Percentiles rank a stretch among this genome's conserved stretches.
These are phyloP conservation scores for Oopsacas minuta DNA, from an alignment of 37 sponge, comb jelly and placozoan species.

Conservation along the genomic window DNA sequence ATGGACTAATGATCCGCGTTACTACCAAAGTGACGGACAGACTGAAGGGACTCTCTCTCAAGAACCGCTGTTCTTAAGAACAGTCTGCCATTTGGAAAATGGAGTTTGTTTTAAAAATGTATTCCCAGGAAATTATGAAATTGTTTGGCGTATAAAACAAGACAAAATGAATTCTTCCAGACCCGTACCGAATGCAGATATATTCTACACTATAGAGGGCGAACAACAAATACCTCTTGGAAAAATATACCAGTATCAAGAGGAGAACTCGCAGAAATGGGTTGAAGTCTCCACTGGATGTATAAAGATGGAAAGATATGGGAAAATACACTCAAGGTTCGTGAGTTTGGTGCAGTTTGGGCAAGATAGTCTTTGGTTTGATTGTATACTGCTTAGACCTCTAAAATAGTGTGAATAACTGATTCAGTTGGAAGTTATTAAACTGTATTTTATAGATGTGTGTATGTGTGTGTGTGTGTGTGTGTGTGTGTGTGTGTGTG, in stretches of 20 bases:
- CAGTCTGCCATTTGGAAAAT: neutral
- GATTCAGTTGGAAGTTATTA: too few relatives aligned
- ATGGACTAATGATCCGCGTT: neutral
- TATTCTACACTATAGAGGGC: neutral
- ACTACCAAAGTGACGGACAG: neutral
- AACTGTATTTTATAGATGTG: too few relatives aligned
- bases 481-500: too few relatives aligned
- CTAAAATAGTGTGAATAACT: too few relatives aligned
- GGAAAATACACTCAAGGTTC: neutral
- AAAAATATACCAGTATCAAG: neutral
- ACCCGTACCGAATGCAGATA: neutral
- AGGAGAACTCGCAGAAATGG: neutral
- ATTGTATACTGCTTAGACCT: neutral
- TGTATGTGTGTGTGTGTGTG: too few relatives aligned
- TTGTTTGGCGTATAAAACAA: neutral
- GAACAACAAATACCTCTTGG: neutral
- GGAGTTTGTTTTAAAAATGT: neutral
- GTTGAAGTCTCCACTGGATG: neutral
- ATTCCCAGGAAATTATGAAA: neutral
- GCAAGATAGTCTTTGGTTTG: neutral
- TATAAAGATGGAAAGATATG: neutral
- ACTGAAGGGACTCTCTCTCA: neutral
- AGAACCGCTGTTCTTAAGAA: neutral
- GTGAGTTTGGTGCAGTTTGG: neutral
- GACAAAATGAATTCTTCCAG: neutral